Evolutionary conservation across 2,797 vertebrate genomes (phyloP), one percentile per base, ranked within the genome.

Genomic region (Macropus fuliginosus): DNA sequence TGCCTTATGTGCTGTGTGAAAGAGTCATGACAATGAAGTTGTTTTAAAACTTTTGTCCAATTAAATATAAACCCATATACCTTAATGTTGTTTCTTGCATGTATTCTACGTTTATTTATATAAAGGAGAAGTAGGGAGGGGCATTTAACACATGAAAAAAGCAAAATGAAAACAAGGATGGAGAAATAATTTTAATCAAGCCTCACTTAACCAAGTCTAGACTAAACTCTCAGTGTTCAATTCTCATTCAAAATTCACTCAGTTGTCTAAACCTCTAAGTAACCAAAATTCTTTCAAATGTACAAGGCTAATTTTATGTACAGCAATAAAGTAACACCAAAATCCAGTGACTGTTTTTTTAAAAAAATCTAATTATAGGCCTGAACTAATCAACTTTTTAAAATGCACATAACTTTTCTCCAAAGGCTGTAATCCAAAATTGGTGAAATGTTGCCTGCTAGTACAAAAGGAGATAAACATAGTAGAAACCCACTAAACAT

Each of bases 101-200:
- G n/a, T 59, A 91, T 3, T 24, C 3, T 56, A 95, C 56, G 91
- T 90, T 92, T 93, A 57, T 28, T 91, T 56, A 94, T 9, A 92
- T 28, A 94, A 96, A 91, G 66, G 50, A 3, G 59, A 31, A 96
- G 34, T 16, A 93, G 56, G 95, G 93, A 89, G 13, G 4, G 92
- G 91, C 52, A 66, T 57, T 28, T 55, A 94, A 8, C 10, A 94
- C 81, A 91, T 93, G 95, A 56, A 94, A 91, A 93, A 91, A 56
- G 13, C 29, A 92, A 66, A 96, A 81, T 40, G 10, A 96, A 98
- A 96, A 56, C 46, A 24, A 90, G 46, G 10, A 74, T n/a, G 56
- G 93, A 54, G 13, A 50, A 56, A 91, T 91, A 97, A 94, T 87
- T 93, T 96, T 92, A 97, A 52, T 74, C 62, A 96, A 97, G 93